Evolutionary conservation across 2,888 invertebrate species (phyloP).

Genomic region (Sclerodermus sp.): DNA sequence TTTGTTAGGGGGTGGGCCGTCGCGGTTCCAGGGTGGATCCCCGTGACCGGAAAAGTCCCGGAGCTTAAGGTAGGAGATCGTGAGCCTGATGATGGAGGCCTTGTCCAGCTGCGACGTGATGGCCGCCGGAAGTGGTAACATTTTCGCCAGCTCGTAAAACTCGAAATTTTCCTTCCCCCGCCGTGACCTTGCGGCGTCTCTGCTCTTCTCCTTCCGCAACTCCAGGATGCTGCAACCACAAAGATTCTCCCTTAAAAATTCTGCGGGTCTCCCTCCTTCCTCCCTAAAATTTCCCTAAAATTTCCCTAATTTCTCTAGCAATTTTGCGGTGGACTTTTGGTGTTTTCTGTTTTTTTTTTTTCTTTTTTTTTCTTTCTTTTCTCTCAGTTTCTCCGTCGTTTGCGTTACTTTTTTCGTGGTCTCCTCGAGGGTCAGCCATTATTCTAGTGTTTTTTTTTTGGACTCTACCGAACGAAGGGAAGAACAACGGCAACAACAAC

Average conservation of each 20-base stretch:
- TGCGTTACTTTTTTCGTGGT: too few relatives aligned
- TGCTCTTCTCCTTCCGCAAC: constrained; percentile 88
- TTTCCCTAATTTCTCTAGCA: too few relatives aligned
- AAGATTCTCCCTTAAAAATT: constrained; percentile 7
- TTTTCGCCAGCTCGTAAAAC: constrained; percentile 94
- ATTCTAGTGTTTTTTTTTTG: too few relatives aligned
- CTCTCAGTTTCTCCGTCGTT: too few relatives aligned
- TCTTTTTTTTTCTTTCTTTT: too few relatives aligned
- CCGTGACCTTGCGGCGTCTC: constrained; percentile 89
- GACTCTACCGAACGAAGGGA: too few relatives aligned
- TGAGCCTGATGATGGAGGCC: constrained; percentile 93
- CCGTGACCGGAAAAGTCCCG: constrained; percentile 94
- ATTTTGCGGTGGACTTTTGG: too few relatives aligned
- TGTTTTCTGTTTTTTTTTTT: too few relatives aligned
- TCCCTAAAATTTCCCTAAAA: too few relatives aligned
- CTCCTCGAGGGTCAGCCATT: too few relatives aligned
- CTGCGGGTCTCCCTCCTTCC: too few relatives aligned
- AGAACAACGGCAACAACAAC: too few relatives aligned
- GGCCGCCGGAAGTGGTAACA: constrained; percentile 87
- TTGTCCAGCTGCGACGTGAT: constrained; percentile 94
- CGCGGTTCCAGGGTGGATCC: constrained; percentile 93
- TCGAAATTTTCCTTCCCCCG: constrained; percentile 95
- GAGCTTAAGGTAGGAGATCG: constrained; percentile 93
- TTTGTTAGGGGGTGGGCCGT: constrained; percentile 77
- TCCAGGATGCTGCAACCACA: constrained; percentile 82